Percentiles rank a stretch among this genome's conserved stretches.
Evolutionary conservation across 2,113 vertebrate species (phyloP).

Genomic region (Tricholaema leucomelas): DNA sequence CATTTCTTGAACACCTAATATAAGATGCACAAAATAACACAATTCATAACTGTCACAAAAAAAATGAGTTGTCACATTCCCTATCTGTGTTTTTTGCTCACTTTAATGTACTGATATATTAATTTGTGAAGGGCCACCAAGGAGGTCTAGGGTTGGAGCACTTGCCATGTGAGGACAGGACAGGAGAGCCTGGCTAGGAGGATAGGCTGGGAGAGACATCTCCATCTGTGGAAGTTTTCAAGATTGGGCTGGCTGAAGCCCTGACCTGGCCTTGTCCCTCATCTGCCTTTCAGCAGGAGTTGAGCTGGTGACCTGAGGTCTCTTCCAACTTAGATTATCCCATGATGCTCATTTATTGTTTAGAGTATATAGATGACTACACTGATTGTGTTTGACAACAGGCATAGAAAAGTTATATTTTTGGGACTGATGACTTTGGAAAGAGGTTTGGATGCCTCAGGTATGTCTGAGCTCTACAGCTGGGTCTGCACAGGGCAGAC

Average conservation of each 20-base stretch:
- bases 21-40: no score
- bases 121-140: not conserved
- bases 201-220: not conserved
- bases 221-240: not conserved
- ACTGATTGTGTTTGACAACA: not conserved
- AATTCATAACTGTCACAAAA: no score
- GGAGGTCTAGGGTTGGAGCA: no score
- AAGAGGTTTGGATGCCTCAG: not conserved
- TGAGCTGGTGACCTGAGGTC: not conserved
- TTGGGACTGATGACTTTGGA: not conserved
- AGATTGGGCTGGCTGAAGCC: not conserved
- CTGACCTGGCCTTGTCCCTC: not conserved
- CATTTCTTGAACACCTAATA: no score
- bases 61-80: not conserved
- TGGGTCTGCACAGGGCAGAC: no score
- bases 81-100: not conserved
- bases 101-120: not conserved
- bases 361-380: not conserved
- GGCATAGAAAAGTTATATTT: not conserved
- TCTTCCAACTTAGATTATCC: not conserved
- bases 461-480: not conserved
- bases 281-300: not conserved
- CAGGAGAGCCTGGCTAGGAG: not conserved
- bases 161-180: no score
- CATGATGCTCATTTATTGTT: not conserved